Evolutionary conservation across 35 echinoderm and acorn worm species (phyloP).

Genomic region (Lytechinus pictus): DNA sequence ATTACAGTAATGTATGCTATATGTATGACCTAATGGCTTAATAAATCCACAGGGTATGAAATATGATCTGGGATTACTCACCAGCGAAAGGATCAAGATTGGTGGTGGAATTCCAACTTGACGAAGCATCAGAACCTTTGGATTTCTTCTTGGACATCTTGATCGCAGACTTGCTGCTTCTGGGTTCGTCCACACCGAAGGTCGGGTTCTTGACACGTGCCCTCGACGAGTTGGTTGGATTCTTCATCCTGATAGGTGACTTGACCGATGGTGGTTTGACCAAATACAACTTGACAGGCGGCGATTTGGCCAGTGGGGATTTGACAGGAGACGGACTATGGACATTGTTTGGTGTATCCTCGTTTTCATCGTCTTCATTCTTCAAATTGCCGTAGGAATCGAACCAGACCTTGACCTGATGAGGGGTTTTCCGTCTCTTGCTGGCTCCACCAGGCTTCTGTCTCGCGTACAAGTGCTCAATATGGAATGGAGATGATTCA

Average conservation of each 20-base stretch:
- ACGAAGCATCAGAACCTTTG: background rate
- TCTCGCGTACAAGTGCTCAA: constrained; percentile 15
- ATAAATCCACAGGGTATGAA: no score
- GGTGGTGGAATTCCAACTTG: background rate
- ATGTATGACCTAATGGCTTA: no score
- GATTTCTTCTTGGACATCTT: background rate
- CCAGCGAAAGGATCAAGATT: background rate
- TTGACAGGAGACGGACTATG: constrained; percentile 10
- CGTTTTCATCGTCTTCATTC: background rate
- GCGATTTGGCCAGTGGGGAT: no score
- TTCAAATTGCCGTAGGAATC: constrained; percentile 40
- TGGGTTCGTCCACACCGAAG: background rate
- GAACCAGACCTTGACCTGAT: constrained; percentile 48
- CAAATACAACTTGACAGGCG: no score
- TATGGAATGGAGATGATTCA: background rate
- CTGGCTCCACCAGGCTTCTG: background rate
- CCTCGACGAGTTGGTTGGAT: constrained; percentile 29
- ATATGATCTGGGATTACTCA: background rate
- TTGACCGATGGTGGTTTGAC: no score
- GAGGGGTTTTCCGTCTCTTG: constrained; percentile 27
- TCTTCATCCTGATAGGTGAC: constrained; percentile 7
- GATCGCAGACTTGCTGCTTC: constrained; percentile 15
- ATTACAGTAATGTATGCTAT: no score
- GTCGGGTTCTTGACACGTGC: constrained; percentile 69
- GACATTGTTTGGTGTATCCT: background rate